Evolutionary conservation across 2,797 vertebrate species (phyloP).

Genomic region (Anguilla anguilla): DNA sequence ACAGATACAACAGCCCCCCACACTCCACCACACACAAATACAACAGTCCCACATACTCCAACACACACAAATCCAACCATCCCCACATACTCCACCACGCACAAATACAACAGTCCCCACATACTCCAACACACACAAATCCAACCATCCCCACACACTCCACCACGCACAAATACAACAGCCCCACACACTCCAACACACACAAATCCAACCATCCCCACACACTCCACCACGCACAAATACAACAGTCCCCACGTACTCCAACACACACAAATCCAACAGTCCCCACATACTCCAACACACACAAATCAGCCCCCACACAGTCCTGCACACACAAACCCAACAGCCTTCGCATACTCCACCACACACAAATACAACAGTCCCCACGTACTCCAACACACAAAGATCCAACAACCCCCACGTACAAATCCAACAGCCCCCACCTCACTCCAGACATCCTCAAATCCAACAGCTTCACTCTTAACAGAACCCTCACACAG

Average conservation of each 20-base stretch:
- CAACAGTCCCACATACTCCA: neutral
- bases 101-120: neutral
- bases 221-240: no score
- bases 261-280: neutral
- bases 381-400: neutral
- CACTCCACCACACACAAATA: neutral
- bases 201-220: neutral
- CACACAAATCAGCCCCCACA: neutral
- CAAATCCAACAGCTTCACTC: neutral
- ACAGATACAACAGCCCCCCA: neutral
- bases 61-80: no score
- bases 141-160: neutral
- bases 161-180: no score
- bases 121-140: no score
- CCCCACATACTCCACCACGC: neutral
- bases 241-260: neutral
- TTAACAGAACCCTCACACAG: neutral
- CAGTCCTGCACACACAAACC: neutral
- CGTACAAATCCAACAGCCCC: no score
- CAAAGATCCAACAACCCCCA: neutral
- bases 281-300: no score
- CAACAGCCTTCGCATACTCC: neutral
- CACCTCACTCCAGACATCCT: neutral
- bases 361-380: neutral
- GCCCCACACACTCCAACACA: neutral